Conservation (phyloP, 1,140 invertebrate genomes). For the Centruroides vittatus region DNA sequence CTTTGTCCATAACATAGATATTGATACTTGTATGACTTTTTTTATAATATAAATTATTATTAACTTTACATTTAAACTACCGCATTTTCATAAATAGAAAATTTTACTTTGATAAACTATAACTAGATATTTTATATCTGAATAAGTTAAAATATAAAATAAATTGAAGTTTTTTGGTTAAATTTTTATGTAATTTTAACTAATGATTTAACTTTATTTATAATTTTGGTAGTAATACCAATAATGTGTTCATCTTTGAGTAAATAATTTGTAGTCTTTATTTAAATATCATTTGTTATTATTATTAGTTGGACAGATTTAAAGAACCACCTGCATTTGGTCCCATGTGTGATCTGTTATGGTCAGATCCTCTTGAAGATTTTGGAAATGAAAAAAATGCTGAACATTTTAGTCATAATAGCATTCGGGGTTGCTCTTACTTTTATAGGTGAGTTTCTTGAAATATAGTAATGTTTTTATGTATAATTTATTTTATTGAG, state of each 20-base stretch:
- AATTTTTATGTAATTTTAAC: neutral
- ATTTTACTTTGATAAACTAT: too few relatives aligned
- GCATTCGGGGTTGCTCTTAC: slow-evolving; percentile 99
- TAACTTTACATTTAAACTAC: too few relatives aligned
- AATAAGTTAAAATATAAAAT: too few relatives aligned
- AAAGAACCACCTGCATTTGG: slow-evolving; percentile 99
- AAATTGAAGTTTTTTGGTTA: neutral
- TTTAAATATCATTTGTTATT: neutral
- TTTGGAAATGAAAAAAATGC: slow-evolving; percentile 99
- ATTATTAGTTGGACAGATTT: slow-evolving; percentile 75
- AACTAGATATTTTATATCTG: too few relatives aligned
- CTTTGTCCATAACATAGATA: too few relatives aligned
- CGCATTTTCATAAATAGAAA: too few relatives aligned
- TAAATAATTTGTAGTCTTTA: neutral
- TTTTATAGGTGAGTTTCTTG: slow-evolving; percentile 67
- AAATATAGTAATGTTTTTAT: neutral
- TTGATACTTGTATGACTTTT: too few relatives aligned
- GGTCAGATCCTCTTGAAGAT: slow-evolving; percentile 98
- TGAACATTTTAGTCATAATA: slow-evolving; percentile 99
- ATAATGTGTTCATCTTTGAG: neutral
- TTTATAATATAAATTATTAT: too few relatives aligned
- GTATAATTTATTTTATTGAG: too few relatives aligned
- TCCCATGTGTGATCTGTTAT: slow-evolving; percentile 96
- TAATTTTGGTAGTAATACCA: neutral
- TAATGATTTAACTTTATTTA: neutral